Evolutionary conservation across 2,797 vertebrate species (phyloP), one percentile per base, ranked within the genome.

Genomic region (Chelonia mydas): DNA sequence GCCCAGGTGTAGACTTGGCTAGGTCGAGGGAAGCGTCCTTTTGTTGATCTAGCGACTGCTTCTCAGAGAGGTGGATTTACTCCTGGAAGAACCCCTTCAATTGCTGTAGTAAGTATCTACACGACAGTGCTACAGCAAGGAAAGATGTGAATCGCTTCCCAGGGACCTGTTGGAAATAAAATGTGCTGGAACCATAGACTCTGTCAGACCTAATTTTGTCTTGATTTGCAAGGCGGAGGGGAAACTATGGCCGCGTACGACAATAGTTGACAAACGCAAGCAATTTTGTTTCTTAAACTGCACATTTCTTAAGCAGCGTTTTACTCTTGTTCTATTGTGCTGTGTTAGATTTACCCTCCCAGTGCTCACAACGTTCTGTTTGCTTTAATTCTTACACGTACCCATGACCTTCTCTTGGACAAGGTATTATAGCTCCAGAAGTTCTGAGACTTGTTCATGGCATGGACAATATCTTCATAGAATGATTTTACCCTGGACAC

Each of bases 111-210:
- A 15, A 59, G 57, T 28, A 31, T 59, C 57, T 57, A 27, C 11
- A 12, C 55, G 13, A 31, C 57, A 6, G 11, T 31, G 57, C 53
- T 54, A 54, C 53, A 54, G 47, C 19, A 19, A 50, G 81, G 5
- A 13, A 50, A 57, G 83, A 1, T 0, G 0, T 9, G 49, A 41
- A 12, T 0, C 1, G 86, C 15, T 19, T 53, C 12, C 16, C 7
- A 16, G 31, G 3, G 90, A 57, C 3, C 11, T 25, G 5, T 10
- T 77, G 1, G 0, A 6, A 53, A 68, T 68, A 49, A 1, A 88
- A 28, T 7, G 2, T 47, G 25, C 6, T 28, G 27, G 5, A 76
- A 47, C 65, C 74, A 76, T 15, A 47, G 41, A 7, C 25, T 37
- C 45, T 47, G 41, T 47, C 21, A 47, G 28, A 28, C 13, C 4